These are phyloP conservation scores for Bos taurus DNA, from an alignment of 2,113 vertebrate genomes.

Conservation along the genomic window DNA sequence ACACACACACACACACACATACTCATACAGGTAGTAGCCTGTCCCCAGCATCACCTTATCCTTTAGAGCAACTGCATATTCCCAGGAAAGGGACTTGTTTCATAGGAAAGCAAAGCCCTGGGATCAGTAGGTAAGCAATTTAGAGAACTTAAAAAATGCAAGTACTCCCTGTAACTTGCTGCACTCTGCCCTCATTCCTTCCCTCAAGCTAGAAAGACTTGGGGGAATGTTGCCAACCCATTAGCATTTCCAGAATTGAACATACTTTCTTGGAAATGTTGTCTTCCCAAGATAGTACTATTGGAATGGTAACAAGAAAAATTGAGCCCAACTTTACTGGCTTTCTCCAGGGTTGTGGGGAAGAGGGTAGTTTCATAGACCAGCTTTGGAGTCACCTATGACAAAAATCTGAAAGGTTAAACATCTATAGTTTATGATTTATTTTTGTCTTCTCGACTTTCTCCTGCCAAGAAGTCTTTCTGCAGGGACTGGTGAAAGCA, in stretches of 20 bases:
- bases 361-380: conserved; percentile 26
- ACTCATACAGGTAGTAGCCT: background rate
- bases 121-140: conserved; percentile 40
- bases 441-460: background rate
- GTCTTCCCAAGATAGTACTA: conserved; percentile 71
- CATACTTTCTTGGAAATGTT: conserved; percentile 77
- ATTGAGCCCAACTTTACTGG: conserved; percentile 43
- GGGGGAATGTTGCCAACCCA: conserved; percentile 69
- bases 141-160: conserved; percentile 33
- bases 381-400: background rate
- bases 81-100: background rate
- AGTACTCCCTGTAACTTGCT: conserved; percentile 45
- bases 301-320: conserved; percentile 68
- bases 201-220: conserved; percentile 61
- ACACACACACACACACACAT: background rate
- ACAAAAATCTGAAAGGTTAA: conserved; percentile 4
- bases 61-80: background rate
- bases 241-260: conserved; percentile 78
- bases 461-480: background rate
- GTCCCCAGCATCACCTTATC: background rate
- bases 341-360: conserved; percentile 17
- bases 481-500: background rate
- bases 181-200: conserved; percentile 64
- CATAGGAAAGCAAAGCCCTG: conserved; percentile 7
- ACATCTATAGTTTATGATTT: background rate